phyloP scores from a whole-genome alignment of 2,797 vertebrate species.

The Zalophus californianus region DNA sequence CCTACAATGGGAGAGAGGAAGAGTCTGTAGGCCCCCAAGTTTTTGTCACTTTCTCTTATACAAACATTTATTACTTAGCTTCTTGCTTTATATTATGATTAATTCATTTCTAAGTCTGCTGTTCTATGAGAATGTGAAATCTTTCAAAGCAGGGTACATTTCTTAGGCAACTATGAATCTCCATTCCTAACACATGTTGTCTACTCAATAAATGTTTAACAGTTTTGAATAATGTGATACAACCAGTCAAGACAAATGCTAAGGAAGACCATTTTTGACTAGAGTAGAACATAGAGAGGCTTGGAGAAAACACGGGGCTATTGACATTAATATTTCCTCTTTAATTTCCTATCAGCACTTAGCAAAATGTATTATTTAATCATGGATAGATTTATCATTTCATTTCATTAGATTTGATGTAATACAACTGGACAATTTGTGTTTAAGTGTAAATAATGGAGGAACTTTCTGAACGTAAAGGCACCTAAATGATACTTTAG shows the following conservation, averaged over 20 bases:
- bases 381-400: background rate
- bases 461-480: background rate
- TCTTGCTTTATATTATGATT: background rate
- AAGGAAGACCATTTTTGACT: background rate
- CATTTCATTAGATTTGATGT: slow-evolving; percentile 30
- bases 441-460: slow-evolving; percentile 33
- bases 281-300: background rate
- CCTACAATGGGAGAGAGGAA: background rate
- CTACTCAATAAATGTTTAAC: background rate
- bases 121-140: background rate
- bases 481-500: slow-evolving; percentile 42
- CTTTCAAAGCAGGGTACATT: background rate
- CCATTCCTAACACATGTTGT: background rate
- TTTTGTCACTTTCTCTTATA: background rate
- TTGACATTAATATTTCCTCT: background rate
- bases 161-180: background rate
- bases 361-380: background rate
- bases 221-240: background rate
- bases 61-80: background rate
- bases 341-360: background rate
- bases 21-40: background rate
- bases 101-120: background rate
- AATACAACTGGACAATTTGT: slow-evolving; percentile 4
- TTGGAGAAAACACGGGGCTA: background rate
- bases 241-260: background rate